These are phyloP conservation scores for Phymorhynchus buccinoides DNA, from an alignment of 1,140 invertebrate genomes.

Conservation along the genomic window DNA sequence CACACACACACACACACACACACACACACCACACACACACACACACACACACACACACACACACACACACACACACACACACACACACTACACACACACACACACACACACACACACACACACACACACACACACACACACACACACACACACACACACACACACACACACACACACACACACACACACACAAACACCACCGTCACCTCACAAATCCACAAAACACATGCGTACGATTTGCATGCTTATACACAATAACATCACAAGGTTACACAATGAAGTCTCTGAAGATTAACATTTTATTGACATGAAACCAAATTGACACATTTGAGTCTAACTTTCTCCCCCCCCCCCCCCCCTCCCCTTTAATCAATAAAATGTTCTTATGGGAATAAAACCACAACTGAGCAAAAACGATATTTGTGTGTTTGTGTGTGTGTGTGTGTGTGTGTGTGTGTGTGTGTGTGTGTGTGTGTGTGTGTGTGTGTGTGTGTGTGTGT, in stretches of 20 bases:
- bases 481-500: too few species aligned
- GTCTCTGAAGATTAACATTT: not conserved
- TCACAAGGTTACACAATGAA: not conserved
- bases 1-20: too few species aligned
- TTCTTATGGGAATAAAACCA: not conserved
- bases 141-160: not conserved
- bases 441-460: not conserved
- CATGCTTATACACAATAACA: not conserved
- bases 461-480: not conserved
- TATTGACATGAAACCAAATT: not conserved
- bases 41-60: not conserved
- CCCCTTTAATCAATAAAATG: not conserved
- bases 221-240: not conserved
- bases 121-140: not conserved
- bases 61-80: not conserved
- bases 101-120: not conserved
- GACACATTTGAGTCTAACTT: too few species aligned
- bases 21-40: too few species aligned
- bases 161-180: conserved; percentile 12
- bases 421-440: too few species aligned
- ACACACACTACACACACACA: too few species aligned
- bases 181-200: too few species aligned
- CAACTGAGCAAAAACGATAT: not conserved
- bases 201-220: not conserved
- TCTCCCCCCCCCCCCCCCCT: too few species aligned